These are phyloP conservation scores for Podotricha telesiphe DNA, from an alignment of 2,888 invertebrate species.

Conservation along the genomic window DNA sequence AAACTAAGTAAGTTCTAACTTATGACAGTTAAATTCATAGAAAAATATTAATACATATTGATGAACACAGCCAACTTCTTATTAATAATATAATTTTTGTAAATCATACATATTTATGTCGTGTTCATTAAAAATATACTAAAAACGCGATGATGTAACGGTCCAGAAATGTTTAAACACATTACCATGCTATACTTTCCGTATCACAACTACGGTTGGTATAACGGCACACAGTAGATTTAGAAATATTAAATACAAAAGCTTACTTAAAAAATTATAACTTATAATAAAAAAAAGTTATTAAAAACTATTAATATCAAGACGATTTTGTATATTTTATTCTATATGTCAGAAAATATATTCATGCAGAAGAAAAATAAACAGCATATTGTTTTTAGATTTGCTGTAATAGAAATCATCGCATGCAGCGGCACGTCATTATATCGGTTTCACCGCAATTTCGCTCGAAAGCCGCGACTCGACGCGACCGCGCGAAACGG, in stretches of 20 bases:
- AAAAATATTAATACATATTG: neutral
- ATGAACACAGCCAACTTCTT: neutral
- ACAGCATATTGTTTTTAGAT: slow-evolving; percentile 3
- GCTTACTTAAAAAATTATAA: neutral
- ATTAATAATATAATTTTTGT: neutral
- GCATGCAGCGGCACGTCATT: slow-evolving; percentile 60
- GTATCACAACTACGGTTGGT: slow-evolving; percentile 44
- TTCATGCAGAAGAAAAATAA: neutral
- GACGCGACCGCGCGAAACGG: slow-evolving; percentile 72
- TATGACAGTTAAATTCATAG: neutral
- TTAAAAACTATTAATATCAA: too few species aligned
- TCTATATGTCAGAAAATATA: neutral
- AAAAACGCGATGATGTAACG: slow-evolving; percentile 68
- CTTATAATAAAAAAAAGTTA: too few species aligned
- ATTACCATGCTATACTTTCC: slow-evolving; percentile 64
- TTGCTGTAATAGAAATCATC: slow-evolving; percentile 40
- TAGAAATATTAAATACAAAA: neutral
- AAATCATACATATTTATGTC: slow-evolving; percentile 53
- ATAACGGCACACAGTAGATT: slow-evolving; percentile 34
- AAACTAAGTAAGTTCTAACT: neutral
- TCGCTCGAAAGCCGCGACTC: slow-evolving; percentile 69
- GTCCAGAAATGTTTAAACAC: slow-evolving; percentile 61
- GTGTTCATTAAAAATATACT: slow-evolving; percentile 61
- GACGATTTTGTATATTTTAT: too few species aligned
- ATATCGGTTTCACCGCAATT: slow-evolving; percentile 74